These are phyloP conservation scores for Anthrax anthrax DNA, from an alignment of 2,888 invertebrate species.

Conservation along the genomic window DNA sequence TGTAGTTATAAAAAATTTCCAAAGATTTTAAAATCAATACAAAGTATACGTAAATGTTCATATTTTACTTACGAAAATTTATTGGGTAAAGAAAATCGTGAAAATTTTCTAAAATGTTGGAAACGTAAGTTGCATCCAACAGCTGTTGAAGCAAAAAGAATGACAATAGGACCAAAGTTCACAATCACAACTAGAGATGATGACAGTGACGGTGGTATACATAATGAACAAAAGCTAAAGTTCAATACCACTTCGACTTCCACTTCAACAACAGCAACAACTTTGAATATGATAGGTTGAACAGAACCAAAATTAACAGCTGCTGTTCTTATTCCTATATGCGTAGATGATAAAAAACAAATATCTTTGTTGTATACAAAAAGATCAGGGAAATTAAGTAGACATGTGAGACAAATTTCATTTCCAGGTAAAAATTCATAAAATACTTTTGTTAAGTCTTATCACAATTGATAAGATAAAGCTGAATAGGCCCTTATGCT, in stretches of 20 bases:
- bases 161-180: no score
- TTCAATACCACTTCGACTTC: no score
- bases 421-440: slow-evolving; percentile 42
- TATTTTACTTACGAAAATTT: background rate
- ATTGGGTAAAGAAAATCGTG: background rate
- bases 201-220: background rate
- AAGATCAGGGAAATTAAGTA: slow-evolving; percentile 52
- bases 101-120: background rate
- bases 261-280: no score
- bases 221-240: background rate
- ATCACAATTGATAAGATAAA: no score
- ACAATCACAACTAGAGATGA: no score
- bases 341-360: slow-evolving; percentile 45
- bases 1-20: no score
- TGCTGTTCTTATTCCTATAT: slow-evolving; percentile 71
- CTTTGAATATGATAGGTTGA: no score
- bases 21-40: background rate
- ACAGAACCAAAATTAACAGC: slow-evolving; percentile 37
- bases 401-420: slow-evolving; percentile 67
- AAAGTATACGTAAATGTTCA: background rate
- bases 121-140: background rate
- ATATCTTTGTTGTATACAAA: slow-evolving; percentile 69
- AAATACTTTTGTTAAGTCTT: no score
- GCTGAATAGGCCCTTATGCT: no score
- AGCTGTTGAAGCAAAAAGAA: no score